Percentiles rank a stretch among this genome's conserved stretches.
Conservation (phyloP, 2,113 vertebrate species). For the Xiphophorus hellerii region DNA sequence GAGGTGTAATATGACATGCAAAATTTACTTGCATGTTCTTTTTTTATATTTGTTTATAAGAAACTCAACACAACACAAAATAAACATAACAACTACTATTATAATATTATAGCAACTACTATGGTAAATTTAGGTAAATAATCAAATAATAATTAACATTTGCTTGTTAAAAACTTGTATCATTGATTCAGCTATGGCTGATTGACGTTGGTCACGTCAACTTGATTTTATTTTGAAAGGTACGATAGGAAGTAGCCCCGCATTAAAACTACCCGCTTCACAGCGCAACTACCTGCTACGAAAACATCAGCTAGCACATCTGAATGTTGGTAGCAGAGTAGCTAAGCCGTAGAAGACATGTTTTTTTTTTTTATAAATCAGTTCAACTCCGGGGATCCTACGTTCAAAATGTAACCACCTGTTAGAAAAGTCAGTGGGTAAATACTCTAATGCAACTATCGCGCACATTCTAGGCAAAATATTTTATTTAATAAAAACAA, state of each 20-base stretch:
- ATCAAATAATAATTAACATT: too few relatives aligned
- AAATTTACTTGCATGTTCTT: too few relatives aligned
- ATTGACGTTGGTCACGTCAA: neutral
- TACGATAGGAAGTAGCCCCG: neutral
- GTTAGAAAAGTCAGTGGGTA: neutral
- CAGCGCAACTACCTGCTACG: conserved; percentile 26
- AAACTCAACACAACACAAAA: too few relatives aligned
- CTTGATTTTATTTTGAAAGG: conserved; percentile 33
- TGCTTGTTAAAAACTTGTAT: neutral
- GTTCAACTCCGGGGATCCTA: neutral
- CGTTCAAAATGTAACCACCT: neutral
- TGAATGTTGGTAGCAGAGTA: conserved; percentile 25
- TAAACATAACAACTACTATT: too few relatives aligned
- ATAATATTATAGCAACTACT: too few relatives aligned
- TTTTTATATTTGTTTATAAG: too few relatives aligned
- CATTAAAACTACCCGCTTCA: neutral
- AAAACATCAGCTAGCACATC: conserved; percentile 47
- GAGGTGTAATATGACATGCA: too few relatives aligned
- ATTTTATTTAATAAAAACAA: neutral
- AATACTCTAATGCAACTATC: rapidly evolving
- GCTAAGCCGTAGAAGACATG: conserved; percentile 36
- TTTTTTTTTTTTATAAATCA: conserved; percentile 20
- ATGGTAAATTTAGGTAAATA: too few relatives aligned
- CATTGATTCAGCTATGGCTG: neutral
- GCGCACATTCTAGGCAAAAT: neutral